Evolutionary conservation across 2,888 invertebrate species (phyloP).

Genomic region (Drosophila limbata): DNA sequence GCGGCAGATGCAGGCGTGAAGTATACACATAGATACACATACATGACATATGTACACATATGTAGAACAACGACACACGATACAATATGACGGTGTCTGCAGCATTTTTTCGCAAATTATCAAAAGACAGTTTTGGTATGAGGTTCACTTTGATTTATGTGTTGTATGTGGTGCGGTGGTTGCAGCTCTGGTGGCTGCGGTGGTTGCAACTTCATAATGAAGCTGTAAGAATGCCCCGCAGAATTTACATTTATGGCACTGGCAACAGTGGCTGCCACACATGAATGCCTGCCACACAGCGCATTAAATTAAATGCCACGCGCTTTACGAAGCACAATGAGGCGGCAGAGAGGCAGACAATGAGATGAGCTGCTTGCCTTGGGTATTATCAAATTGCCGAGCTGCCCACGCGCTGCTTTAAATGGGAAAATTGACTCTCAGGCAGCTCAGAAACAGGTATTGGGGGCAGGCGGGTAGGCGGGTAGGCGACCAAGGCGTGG

Average conservation of each 20-base stretch:
- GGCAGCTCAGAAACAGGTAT: slow-evolving; percentile 23
- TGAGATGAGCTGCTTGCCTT: slow-evolving; percentile 25
- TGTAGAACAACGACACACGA: slow-evolving; percentile 10
- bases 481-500: slow-evolving; percentile 37
- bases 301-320: slow-evolving; percentile 69
- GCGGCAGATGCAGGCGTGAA: slow-evolving; percentile 76
- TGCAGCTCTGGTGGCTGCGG: slow-evolving; percentile 8
- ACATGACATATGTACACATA: slow-evolving; percentile 2
- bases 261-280: slow-evolving; percentile 15
- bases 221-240: slow-evolving; percentile 46
- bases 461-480: not conserved
- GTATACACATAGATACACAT: slow-evolving; percentile 1
- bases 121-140: slow-evolving; percentile 47
- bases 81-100: slow-evolving; percentile 50
- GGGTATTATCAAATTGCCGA: slow-evolving; percentile 53
- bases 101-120: slow-evolving; percentile 64
- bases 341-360: not conserved
- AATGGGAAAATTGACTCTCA: slow-evolving; percentile 56
- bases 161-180: slow-evolving; percentile 16
- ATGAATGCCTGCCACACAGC: slow-evolving; percentile 45
- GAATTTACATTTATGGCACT: slow-evolving; percentile 71
- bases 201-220: slow-evolving; percentile 46
- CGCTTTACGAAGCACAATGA: slow-evolving; percentile 46
- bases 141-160: slow-evolving; percentile 50
- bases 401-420: slow-evolving; percentile 40